Evolutionary conservation across 2,888 invertebrate species (phyloP).

Genomic region (Cyclophora albipunctata): DNA sequence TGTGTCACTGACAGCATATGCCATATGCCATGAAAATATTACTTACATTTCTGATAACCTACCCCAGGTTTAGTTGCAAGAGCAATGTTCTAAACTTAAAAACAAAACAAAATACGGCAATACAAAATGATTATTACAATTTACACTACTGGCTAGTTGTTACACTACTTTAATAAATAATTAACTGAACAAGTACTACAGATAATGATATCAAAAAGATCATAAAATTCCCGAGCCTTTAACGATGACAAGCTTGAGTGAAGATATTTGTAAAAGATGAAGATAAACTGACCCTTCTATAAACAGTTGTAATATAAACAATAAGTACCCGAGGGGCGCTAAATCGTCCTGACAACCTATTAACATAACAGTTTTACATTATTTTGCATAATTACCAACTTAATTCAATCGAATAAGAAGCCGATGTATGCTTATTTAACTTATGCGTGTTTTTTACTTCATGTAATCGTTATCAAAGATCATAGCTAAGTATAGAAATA

Average conservation of each 20-base stretch:
- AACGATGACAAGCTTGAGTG: slow-evolving; percentile 45
- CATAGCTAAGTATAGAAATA: no score
- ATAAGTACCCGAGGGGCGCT: slow-evolving; percentile 48
- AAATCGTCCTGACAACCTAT: slow-evolving; percentile 62
- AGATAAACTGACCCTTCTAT: slow-evolving; percentile 37
- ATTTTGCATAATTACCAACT: slow-evolving; percentile 53
- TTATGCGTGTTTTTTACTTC: background rate
- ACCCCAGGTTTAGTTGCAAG: no score
- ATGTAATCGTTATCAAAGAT: background rate
- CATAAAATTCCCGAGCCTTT: slow-evolving; percentile 24
- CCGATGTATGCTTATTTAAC: background rate
- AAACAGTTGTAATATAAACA: slow-evolving; percentile 32
- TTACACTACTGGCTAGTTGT: no score
- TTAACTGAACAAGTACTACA: background rate
- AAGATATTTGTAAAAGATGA: slow-evolving; percentile 45
- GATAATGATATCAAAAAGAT: slow-evolving; percentile 29
- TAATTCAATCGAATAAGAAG: slow-evolving; percentile 10
- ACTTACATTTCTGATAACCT: no score
- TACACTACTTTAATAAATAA: no score
- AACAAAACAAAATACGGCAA: no score
- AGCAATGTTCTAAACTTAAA: no score
- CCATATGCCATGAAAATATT: no score
- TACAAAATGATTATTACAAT: no score
- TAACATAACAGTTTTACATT: slow-evolving; percentile 65
- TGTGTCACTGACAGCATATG: no score